Evolutionary conservation across 2,113 vertebrate genomes (phyloP), one percentile per base, ranked within the genome.

Genomic region (Synchiropus splendidus): DNA sequence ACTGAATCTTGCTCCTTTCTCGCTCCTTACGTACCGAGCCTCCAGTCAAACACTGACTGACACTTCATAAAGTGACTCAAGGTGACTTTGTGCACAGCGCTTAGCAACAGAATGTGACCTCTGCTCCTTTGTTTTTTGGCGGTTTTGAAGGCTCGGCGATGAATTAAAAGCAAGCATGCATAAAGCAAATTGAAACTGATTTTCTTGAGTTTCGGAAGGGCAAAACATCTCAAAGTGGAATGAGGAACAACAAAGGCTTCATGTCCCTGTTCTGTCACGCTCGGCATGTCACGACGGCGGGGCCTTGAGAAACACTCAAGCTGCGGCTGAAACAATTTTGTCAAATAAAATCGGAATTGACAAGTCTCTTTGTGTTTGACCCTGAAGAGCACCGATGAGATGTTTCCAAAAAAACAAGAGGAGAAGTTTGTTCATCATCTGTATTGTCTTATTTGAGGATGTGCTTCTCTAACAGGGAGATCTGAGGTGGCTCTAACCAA

Each of bases 181-280:
- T 78, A 59, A 65, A 77, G 57, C 67, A 72, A 64, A 61, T 15
- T 12, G 60, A 50, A 58, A 55, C 34, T 48, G 61, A 67, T 72
- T 73, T 54, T 37, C 50, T 55, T 54, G 54, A 67, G 14, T 67
- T 73, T 67, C 44, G 69, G 54, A 73, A 53, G 47, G 32, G 31
- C 30, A 32, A 51, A 61, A 59, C 61, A 42, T 53, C 64, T 69
- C 36, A 33, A 56, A 60, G 10, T 61, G 39, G 57, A 70, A 57
- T 33, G 52, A 61, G 46, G 50, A 27, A 36, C 34, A 58, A 58
- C 43, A 63, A 67, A 61, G 36, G 33, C 43, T 51, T 18, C 31
- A 17, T 33, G 56, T 59, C 67, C 48, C 44, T 41, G 51, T 41
- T 57, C 71, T 72, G 61, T 70, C 69, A 59, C 13, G 61, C 50